Evolutionary conservation across 2,113 vertebrate species (phyloP).

Genomic region (Mastomys natalensis): DNA sequence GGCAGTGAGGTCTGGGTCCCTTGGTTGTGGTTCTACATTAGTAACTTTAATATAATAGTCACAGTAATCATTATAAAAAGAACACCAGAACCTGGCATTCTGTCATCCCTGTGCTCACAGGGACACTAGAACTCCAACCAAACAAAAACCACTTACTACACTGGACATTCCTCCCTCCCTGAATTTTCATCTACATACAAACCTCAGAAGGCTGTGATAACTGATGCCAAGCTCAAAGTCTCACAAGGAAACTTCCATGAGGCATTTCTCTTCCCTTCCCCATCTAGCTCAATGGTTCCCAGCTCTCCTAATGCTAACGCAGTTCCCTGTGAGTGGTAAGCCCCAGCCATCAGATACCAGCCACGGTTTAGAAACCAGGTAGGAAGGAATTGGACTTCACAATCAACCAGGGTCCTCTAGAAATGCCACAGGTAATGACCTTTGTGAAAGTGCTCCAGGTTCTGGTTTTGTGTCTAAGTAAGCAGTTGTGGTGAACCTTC

Average conservation of each 20-base stretch:
- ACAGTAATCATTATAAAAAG: background rate
- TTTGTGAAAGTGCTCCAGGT: background rate
- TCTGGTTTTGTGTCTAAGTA: background rate
- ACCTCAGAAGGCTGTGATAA: background rate
- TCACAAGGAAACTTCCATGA: background rate
- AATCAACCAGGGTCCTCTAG: background rate
- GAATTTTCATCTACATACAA: background rate
- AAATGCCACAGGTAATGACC: background rate
- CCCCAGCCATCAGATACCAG: background rate
- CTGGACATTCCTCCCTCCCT: background rate
- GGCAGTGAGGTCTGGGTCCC: background rate
- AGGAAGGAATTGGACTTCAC: background rate
- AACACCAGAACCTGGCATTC: background rate
- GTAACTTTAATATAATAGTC: background rate
- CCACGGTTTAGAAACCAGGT: background rate
- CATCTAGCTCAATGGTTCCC: background rate
- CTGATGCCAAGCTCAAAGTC: background rate
- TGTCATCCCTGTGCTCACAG: background rate
- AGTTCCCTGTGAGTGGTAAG: background rate
- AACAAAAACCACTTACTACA: background rate
- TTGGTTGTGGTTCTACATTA: background rate
- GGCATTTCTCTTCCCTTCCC: background rate
- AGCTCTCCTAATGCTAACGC: background rate
- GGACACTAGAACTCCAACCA: background rate
- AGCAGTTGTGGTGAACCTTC: background rate